Evolutionary conservation across 2,797 vertebrate genomes (phyloP).

Genomic region (Artibeus lituratus): DNA sequence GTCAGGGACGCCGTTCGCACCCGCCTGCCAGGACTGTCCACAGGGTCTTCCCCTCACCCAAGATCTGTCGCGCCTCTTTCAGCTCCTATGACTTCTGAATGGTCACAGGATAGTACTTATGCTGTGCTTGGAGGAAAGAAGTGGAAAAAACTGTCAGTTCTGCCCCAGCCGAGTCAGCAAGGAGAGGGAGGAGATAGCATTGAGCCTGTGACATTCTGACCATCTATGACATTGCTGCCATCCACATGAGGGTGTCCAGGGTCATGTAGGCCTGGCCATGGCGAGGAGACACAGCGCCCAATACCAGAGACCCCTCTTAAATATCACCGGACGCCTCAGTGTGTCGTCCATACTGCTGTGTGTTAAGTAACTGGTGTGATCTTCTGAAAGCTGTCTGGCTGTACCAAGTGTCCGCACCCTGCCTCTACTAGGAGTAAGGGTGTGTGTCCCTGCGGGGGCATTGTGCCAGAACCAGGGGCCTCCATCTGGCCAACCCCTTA

Average conservation of each 20-base stretch:
- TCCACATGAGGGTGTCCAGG: neutral
- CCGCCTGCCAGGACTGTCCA: neutral
- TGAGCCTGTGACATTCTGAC: neutral
- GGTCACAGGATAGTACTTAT: neutral
- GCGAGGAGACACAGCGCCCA: neutral
- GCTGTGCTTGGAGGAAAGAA: neutral
- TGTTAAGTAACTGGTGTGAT: neutral
- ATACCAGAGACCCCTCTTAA: neutral
- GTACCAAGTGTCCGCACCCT: neutral
- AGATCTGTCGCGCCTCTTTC: accelerated
- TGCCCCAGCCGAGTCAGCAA: neutral
- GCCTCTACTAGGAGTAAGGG: neutral
- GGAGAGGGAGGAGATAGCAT: neutral
- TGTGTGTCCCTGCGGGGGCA: neutral
- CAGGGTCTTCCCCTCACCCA: neutral
- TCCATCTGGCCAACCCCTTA: neutral
- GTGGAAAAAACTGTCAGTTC: neutral
- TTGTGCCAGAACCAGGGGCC: neutral
- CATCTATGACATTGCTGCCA: neutral
- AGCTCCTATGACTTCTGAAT: neutral
- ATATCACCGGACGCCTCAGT: neutral
- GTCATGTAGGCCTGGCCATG: neutral
- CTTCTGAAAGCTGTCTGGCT: neutral
- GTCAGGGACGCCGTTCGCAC: too few species aligned
- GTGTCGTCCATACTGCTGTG: accelerated